Evolutionary conservation across 2,797 vertebrate genomes (phyloP).

Genomic region (Tokudaia muenninki): DNA sequence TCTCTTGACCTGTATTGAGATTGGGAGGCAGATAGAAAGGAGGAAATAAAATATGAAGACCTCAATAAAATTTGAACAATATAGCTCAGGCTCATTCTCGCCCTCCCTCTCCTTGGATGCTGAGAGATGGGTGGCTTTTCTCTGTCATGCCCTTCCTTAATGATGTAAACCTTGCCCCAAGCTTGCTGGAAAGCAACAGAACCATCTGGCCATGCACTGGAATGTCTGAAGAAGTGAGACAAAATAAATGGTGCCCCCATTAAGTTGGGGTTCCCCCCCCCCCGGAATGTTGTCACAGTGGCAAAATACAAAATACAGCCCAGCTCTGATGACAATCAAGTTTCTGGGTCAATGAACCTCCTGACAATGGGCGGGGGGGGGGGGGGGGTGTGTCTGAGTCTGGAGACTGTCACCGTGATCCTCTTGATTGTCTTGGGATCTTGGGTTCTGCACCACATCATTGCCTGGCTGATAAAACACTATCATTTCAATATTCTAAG

Average conservation of each 20-base stretch:
- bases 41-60: neutral
- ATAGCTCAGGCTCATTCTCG: neutral
- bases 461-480: neutral
- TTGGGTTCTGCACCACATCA: neutral
- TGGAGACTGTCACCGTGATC: neutral
- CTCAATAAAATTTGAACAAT: neutral
- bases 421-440: neutral
- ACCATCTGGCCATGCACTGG: neutral
- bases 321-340: neutral
- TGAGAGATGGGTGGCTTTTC: neutral
- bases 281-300: neutral
- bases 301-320: neutral
- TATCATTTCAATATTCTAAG: neutral
- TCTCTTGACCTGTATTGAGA: neutral
- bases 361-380: too few relatives aligned
- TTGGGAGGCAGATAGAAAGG: neutral
- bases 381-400: neutral
- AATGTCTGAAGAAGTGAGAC: neutral
- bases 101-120: neutral
- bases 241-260: neutral
- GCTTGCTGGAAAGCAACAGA: neutral
- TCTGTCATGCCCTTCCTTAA: neutral
- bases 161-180: neutral
- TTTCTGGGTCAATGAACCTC: neutral
- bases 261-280: neutral